phyloP scores from a whole-genome alignment of 2,113 vertebrate genomes.

The Clarias batrachus region DNA sequence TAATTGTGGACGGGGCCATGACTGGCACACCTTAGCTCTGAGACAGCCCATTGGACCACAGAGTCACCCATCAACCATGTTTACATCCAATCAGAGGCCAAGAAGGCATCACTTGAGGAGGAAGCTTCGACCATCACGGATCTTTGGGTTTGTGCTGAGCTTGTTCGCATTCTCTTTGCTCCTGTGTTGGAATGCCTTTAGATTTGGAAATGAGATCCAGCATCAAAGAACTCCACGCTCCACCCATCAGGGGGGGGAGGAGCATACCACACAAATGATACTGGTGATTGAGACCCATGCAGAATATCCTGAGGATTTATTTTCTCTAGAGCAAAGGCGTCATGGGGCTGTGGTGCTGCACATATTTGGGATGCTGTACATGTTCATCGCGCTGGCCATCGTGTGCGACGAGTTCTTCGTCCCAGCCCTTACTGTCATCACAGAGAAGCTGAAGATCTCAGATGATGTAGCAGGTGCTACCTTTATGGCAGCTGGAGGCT shows the following conservation, averaged over 20 bases:
- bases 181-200: slow-evolving; percentile 89
- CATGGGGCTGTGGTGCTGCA: slow-evolving; percentile 85
- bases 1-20: slow-evolving; percentile 44
- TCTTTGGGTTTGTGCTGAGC: slow-evolving; percentile 83
- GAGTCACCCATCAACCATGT: slow-evolving; percentile 61
- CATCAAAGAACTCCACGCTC: slow-evolving; percentile 87
- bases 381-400: slow-evolving; percentile 97
- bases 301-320: slow-evolving; percentile 89
- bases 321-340: slow-evolving; percentile 84
- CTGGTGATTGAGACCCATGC: slow-evolving; percentile 72
- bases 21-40: slow-evolving; percentile 13
- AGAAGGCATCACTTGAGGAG: slow-evolving; percentile 72
- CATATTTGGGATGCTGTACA: slow-evolving; percentile 95
- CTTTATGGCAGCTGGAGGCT: slow-evolving; percentile 97
- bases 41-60: background rate
- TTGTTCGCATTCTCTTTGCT: slow-evolving; percentile 81
- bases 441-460: slow-evolving; percentile 90
- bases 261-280: slow-evolving; percentile 50
- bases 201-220: background rate
- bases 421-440: slow-evolving; percentile 95
- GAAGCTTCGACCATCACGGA: slow-evolving; percentile 84
- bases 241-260: slow-evolving; percentile 54
- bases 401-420: slow-evolving; percentile 99
- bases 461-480: slow-evolving; percentile 97
- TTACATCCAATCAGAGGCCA: slow-evolving; percentile 51